Conservation (phyloP, 2,797 vertebrate species). For the Clarias laeviceps region DNA sequence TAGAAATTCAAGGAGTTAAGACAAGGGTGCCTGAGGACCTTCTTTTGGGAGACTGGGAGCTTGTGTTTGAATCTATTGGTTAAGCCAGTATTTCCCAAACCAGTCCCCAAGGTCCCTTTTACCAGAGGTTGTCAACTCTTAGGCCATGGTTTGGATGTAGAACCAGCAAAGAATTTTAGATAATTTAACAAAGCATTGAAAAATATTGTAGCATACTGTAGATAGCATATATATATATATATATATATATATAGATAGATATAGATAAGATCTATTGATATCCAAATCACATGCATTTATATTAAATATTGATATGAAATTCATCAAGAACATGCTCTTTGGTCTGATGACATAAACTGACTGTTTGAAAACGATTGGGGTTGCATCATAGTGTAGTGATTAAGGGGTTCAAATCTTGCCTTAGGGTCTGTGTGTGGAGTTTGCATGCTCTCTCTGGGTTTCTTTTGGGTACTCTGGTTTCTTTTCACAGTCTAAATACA, state of each 20-base stretch:
- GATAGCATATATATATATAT: no score
- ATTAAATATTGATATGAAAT: background rate
- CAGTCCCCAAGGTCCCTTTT: background rate
- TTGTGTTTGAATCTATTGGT: conserved; percentile 45
- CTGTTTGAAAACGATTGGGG: background rate
- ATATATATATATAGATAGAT: no score
- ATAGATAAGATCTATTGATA: background rate
- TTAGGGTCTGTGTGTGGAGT: no score
- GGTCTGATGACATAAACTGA: background rate
- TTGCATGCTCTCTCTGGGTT: no score
- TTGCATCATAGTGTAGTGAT: no score
- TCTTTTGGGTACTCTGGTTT: no score
- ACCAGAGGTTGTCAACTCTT: background rate
- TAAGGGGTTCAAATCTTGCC: no score
- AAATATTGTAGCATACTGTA: background rate
- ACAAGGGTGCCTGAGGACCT: conserved; percentile 43
- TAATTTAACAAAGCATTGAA: background rate
- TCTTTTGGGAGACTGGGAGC: conserved; percentile 24
- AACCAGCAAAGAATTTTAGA: background rate
- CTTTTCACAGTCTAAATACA: background rate
- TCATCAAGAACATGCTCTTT: background rate
- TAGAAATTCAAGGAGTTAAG: conserved; percentile 56
- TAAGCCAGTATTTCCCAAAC: background rate
- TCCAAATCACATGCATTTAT: background rate
- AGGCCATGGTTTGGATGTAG: background rate